phyloP scores from a whole-genome alignment of 2,113 vertebrate genomes.

The Phyllopteryx taeniolatus region DNA sequence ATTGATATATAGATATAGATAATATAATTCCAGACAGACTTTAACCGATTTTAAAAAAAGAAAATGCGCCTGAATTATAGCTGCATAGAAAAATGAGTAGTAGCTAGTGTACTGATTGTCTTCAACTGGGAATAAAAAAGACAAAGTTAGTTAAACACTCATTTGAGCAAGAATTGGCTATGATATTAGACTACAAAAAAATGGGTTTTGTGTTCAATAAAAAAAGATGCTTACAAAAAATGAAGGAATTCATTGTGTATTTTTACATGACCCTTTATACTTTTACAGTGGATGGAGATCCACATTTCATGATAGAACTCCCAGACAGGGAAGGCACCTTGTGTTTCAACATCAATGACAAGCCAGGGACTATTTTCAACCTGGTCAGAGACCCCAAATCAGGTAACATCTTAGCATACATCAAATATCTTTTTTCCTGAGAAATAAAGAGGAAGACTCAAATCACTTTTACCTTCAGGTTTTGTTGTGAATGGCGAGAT shows the following conservation, averaged over 20 bases:
- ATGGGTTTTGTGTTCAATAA: too few species aligned
- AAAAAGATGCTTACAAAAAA: not conserved
- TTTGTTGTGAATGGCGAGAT: slow-evolving; percentile 86
- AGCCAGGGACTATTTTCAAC: slow-evolving; percentile 82
- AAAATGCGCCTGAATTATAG: too few species aligned
- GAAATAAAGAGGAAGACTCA: not conserved
- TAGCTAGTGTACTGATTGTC: too few species aligned
- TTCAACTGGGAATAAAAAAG: too few species aligned
- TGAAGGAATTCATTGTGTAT: not conserved
- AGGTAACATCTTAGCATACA: slow-evolving; percentile 66
- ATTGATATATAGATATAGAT: too few species aligned
- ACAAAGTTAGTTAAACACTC: too few species aligned
- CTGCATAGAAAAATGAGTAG: too few species aligned
- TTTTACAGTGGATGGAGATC: slow-evolving; percentile 89
- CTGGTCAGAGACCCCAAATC: slow-evolving; percentile 82
- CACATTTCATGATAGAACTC: slow-evolving; percentile 89
- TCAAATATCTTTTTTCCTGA: not conserved
- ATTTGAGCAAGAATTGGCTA: too few species aligned
- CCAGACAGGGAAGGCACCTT: slow-evolving; percentile 79
- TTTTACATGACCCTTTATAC: not conserved
- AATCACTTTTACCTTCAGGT: slow-evolving; percentile 63
- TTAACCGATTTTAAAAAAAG: too few species aligned
- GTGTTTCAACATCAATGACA: slow-evolving; percentile 91
- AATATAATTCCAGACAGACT: too few species aligned
- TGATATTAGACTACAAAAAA: too few species aligned